Conservation (phyloP, 2,888 invertebrate species). For the Agapostemon virescens region DNA sequence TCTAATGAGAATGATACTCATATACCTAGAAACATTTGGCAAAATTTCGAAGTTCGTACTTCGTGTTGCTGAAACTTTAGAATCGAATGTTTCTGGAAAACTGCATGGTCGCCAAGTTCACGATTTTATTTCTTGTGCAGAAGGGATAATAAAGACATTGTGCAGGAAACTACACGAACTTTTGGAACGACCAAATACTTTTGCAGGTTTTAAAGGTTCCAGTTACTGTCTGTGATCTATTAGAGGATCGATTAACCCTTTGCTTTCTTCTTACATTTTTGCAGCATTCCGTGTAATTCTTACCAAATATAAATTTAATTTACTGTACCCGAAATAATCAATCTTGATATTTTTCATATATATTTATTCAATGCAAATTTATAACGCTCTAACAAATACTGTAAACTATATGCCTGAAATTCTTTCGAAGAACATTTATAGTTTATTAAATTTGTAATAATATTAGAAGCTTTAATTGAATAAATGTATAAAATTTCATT, state of each 20-base stretch:
- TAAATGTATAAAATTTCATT: background rate
- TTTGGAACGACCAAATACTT: background rate
- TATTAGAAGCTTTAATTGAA: no score
- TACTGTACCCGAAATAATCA: no score
- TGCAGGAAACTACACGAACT: background rate
- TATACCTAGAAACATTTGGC: no score
- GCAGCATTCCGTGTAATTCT: background rate
- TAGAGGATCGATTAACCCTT: background rate
- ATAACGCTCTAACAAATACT: no score
- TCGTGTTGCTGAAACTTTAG: background rate
- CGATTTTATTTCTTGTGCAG: background rate
- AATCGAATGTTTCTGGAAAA: background rate
- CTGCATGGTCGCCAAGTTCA: background rate
- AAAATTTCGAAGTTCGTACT: background rate
- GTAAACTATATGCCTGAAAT: no score
- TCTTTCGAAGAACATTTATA: no score
- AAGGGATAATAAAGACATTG: constrained; percentile 2
- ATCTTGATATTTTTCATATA: no score
- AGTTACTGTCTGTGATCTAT: background rate
- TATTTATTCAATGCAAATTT: no score
- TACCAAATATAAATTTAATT: background rate
- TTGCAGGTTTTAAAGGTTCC: background rate
- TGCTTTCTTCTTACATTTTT: background rate
- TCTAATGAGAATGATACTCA: no score
- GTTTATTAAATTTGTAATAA: no score